Conservation (phyloP, 2,888 invertebrate species). For the Drosophila dives region DNA sequence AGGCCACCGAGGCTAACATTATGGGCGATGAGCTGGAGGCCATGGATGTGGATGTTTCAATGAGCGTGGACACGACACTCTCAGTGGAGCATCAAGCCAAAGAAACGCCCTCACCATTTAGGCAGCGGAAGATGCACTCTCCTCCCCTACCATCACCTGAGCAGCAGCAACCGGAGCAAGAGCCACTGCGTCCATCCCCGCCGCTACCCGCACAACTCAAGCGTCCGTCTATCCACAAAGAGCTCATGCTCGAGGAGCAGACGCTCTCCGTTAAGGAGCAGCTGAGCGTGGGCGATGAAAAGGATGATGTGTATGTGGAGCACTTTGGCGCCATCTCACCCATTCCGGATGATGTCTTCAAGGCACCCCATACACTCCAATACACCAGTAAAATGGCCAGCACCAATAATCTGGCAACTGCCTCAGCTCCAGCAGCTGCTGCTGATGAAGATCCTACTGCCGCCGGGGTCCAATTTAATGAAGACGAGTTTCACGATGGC, state of each 20-base stretch:
- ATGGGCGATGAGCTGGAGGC: slow-evolving; percentile 54
- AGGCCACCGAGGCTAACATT: slow-evolving; percentile 51
- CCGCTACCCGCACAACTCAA: slow-evolving; percentile 47
- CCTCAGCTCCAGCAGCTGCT: slow-evolving; percentile 12
- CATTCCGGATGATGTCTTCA: slow-evolving; percentile 74
- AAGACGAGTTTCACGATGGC: slow-evolving; percentile 67
- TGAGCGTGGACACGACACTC: slow-evolving; percentile 17
- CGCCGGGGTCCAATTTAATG: slow-evolving; percentile 45
- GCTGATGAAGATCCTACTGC: not conserved
- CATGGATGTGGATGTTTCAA: slow-evolving; percentile 78
- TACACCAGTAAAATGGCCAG: slow-evolving; percentile 44
- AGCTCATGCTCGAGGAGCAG: slow-evolving; percentile 55
- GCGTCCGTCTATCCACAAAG: slow-evolving; percentile 59
- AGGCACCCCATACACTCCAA: slow-evolving; percentile 69
- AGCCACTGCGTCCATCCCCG: slow-evolving; percentile 24
- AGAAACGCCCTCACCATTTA: slow-evolving; percentile 34
- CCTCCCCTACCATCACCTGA: slow-evolving; percentile 47
- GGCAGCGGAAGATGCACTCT: slow-evolving; percentile 9
- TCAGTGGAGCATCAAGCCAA: not conserved
- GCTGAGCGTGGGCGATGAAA: slow-evolving; percentile 77
- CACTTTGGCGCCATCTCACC: slow-evolving; percentile 70
- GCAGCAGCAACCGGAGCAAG: slow-evolving; percentile 2
- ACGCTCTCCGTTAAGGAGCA: slow-evolving; percentile 80
- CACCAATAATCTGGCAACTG: slow-evolving; percentile 13
- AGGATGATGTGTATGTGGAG: slow-evolving; percentile 81